Base-by-base conservation (phyloP, 2,888 invertebrate species). In the Drosophila picticornis region DNA sequence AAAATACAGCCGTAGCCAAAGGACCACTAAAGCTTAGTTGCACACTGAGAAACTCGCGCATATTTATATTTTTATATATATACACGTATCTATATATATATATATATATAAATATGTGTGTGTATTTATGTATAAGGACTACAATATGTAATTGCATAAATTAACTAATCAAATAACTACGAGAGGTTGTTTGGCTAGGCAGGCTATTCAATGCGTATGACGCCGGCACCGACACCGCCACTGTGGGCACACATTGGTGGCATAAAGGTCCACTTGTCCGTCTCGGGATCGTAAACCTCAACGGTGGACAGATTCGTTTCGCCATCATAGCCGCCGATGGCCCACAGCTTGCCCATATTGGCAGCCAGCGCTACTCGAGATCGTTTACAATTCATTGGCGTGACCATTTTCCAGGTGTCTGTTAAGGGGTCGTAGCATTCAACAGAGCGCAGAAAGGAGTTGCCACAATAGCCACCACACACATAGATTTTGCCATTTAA, bases 201-300 rank as follows among this genome's bases (percentile, higher is more conserved):
- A 76, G 72, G 75, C 51, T 75, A 75, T 57, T 92, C 90, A 75
- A 94, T 94, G 65, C 96, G 96, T 81, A 97, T 95, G 7, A 97
- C 97, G 0, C 97, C 97, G 31, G 97, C 96, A n/a, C 97, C 97
- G 0, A 98, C 97, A 1, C 97, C 97, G 1, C 97, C 98, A 91
- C 97, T 97, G 91, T 98, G 98, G 2, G 96, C 97, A 81, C 96
- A 95, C 97, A 97, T 97, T 0, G 96, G 94, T 3, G 96, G 95
- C 22, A 95, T 96, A 91, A 96, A 96, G 4, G 94, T 94, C 97
- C 97, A 97, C 31, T 94, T 94, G 91, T 97, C 95, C 7, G 94
- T 94, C 78, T 94, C 94, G 4, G 97, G 96, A 92, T 97, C 96
- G 90, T 97, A 98, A 13, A 96, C 95, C 93, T 98, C 98, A n/a